Conservation (phyloP, 2,113 vertebrate genomes). For the Pelusios castaneus region DNA sequence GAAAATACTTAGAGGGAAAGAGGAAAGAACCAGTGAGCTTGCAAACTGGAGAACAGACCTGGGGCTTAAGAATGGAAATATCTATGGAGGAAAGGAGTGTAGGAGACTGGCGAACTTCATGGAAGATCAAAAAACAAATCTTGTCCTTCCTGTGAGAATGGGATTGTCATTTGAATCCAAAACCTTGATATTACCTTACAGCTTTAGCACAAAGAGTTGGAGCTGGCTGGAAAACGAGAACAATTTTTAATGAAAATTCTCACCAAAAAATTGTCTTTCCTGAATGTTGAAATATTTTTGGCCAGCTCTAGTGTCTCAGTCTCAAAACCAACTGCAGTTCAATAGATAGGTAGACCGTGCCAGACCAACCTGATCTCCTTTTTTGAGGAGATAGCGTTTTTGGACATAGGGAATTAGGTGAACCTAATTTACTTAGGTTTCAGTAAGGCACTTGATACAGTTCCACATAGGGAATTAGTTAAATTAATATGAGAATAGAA, state of each 20-base stretch:
- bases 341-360: neutral
- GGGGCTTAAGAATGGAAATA: neutral
- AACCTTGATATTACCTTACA: neutral
- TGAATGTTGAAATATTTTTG: neutral
- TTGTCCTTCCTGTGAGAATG: neutral
- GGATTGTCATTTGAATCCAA: neutral
- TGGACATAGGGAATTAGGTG: no score
- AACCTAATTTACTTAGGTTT: no score
- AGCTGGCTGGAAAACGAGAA: neutral
- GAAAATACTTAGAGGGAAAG: neutral
- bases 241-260: neutral
- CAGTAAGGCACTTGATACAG: no score
- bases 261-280: neutral
- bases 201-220: neutral
- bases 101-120: neutral
- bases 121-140: neutral
- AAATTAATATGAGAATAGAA: no score
- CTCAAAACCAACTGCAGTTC: neutral
- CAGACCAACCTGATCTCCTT: no score
- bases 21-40: accelerated
- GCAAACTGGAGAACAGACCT: neutral
- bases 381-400: no score
- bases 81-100: neutral
- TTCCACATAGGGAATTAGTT: no score
- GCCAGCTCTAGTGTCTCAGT: neutral